Conservation (phyloP, 2,797 vertebrate genomes). For the Alectoris magna region DNA sequence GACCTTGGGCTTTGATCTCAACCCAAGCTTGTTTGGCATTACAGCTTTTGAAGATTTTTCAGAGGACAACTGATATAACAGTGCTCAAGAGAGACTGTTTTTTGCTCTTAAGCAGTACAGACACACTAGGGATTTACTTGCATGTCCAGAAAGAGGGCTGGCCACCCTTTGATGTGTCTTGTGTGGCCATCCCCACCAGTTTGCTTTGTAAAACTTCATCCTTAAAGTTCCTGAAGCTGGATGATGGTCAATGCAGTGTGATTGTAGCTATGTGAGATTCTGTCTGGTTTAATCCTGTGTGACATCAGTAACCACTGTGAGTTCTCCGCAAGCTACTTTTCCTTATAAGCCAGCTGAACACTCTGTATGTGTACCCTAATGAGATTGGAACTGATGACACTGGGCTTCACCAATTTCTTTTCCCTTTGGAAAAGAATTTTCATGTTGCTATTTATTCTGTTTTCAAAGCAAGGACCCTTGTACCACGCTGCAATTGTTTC, state of each 20-base stretch:
- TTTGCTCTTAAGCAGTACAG: not conserved
- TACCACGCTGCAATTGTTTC: not conserved
- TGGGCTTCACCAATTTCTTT: not conserved
- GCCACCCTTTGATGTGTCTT: not conserved
- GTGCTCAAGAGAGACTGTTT: not conserved
- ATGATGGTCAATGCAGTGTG: not conserved
- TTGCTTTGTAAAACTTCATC: not conserved
- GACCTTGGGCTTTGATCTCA: conserved; percentile 51
- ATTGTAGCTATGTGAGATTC: not conserved
- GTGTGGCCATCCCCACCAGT: not conserved
- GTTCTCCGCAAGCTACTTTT: not conserved
- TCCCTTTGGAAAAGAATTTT: too few relatives aligned
- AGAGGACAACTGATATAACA: conserved; percentile 36
- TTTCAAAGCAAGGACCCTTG: not conserved
- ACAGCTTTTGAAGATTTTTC: conserved; percentile 21
- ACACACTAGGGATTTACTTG: not conserved
- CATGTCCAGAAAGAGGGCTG: rapidly evolving
- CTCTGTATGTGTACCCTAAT: not conserved
- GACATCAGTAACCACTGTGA: not conserved
- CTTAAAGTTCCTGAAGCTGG: not conserved
- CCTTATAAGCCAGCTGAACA: not conserved
- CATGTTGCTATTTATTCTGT: not conserved
- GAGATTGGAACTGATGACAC: not conserved
- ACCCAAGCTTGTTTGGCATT: conserved; percentile 50
- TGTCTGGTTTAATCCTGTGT: not conserved